These are phyloP conservation scores for Gari tellinella DNA, from an alignment of 2,888 invertebrate genomes.

Conservation along the genomic window DNA sequence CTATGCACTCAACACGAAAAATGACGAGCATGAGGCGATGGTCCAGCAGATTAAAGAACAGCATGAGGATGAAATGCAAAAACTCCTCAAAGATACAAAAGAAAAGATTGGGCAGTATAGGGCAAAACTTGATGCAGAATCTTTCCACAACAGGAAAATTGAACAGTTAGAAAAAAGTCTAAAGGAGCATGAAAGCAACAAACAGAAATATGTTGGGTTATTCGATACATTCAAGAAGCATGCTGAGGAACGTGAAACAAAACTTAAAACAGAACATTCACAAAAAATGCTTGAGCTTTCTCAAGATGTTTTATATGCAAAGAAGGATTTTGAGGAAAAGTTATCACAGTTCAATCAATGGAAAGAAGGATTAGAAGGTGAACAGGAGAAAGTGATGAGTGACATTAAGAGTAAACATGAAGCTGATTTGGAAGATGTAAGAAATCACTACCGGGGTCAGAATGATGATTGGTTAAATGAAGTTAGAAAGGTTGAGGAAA, in stretches of 20 bases:
- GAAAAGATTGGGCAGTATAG: constrained; percentile 77
- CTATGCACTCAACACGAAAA: constrained; percentile 84
- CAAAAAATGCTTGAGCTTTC: constrained; percentile 77
- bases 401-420: constrained; percentile 74
- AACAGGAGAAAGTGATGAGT: constrained; percentile 72
- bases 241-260: constrained; percentile 73
- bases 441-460: constrained; percentile 67
- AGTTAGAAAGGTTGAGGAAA: constrained; percentile 73
- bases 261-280: constrained; percentile 76
- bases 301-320: constrained; percentile 78
- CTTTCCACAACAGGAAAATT: constrained; percentile 70
- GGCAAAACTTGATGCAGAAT: constrained; percentile 71
- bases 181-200: constrained; percentile 73
- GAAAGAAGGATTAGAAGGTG: constrained; percentile 71
- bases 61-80: constrained; percentile 82
- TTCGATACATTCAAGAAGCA: constrained; percentile 76
- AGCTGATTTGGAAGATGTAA: constrained; percentile 75
- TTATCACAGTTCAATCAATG: constrained; percentile 74
- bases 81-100: constrained; percentile 80
- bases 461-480: constrained; percentile 75
- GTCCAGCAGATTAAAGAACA: constrained; percentile 80
- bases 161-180: constrained; percentile 73
- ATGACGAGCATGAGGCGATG: constrained; percentile 84
- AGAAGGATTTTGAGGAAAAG: constrained; percentile 81
- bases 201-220: constrained; percentile 68